These are phyloP conservation scores for Hedya salicella DNA, from an alignment of 2,888 invertebrate species.

Conservation along the genomic window DNA sequence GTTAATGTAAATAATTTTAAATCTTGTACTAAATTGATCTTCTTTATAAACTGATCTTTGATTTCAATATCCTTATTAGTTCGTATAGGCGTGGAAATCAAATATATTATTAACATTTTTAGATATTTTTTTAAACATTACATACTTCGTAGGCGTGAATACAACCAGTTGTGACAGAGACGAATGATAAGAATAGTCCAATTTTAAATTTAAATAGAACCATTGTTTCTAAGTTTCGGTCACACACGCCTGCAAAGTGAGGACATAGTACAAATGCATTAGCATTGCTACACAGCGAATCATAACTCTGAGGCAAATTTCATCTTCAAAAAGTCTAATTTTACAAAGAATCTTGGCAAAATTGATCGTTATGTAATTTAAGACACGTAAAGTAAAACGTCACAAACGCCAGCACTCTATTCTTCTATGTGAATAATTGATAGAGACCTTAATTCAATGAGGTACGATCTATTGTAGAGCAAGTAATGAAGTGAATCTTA, in stretches of 20 bases:
- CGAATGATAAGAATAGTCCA: slow-evolving; percentile 39
- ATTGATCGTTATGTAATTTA: slow-evolving; percentile 25
- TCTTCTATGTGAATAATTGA: neutral
- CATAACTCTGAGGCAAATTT: slow-evolving; percentile 28
- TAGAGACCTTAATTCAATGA: neutral
- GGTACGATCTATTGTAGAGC: slow-evolving; percentile 1
- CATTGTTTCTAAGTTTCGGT: slow-evolving; percentile 46
- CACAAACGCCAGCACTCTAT: slow-evolving; percentile 1
- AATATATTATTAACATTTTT: no score
- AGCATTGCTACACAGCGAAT: slow-evolving; percentile 30
- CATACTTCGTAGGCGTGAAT: slow-evolving; percentile 32
- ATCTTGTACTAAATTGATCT: slow-evolving; percentile 55
- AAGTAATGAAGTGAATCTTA: neutral
- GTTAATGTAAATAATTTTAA: slow-evolving; percentile 69
- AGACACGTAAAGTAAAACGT: neutral
- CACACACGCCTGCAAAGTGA: slow-evolving; percentile 37
- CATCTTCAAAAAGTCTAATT: slow-evolving; percentile 23
- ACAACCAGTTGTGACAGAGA: slow-evolving; percentile 40
- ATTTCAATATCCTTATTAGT: slow-evolving; percentile 21
- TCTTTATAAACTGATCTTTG: slow-evolving; percentile 40
- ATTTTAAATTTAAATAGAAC: slow-evolving; percentile 48
- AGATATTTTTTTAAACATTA: no score
- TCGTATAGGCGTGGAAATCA: neutral
- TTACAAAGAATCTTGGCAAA: slow-evolving; percentile 23
- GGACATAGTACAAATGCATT: slow-evolving; percentile 37